Evolutionary conservation across 2,888 invertebrate species (phyloP), one percentile per base, ranked within the genome.

Genomic region (Leptothorax acervorum): DNA sequence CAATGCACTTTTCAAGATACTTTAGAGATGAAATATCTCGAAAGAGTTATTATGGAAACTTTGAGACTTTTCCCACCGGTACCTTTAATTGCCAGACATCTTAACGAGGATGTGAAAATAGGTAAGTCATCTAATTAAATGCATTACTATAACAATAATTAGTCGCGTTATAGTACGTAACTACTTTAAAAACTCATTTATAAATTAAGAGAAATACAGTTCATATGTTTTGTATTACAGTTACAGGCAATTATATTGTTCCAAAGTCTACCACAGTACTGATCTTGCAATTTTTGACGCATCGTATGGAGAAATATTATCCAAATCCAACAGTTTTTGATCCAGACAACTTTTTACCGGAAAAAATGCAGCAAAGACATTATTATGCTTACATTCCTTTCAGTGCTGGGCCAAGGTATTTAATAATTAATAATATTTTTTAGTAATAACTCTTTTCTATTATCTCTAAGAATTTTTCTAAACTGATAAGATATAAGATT

Each of bases 311-410:
- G 1, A 96, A 97, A 88, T 96, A 97, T 73, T 98, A 97, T 95
- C 96, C 97, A 11, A 97, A 98, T 94, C 97, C 98, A 0, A 95
- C 96, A 63, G 96, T 95, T 87, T 98, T 97, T 93, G 96, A 98
- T 95, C 98, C 98, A 1, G 98, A 98, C 94, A 97, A 98, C 93
- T 98, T 98, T 95, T 95, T 98, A 87, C 97, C 98, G 0, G 98
- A 98, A 92, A 96, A 96, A 88, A 97, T 97, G 86, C 97, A 97
- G 71, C 96, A 96, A 90, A 96, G 98, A 85, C 98, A 98, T 93
- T 97, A 97, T 93, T 98, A 98, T 93, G 96, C 97, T 5, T 98
- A 97, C 92, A 96, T 98, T 76, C 97, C 98, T 15, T 98, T 98
- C 96, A 97, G 97, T 74, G 98, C 98, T 85, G 98, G 97, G 57